Evolutionary conservation across 1,140 invertebrate species (phyloP).

Genomic region (Agrypnia vestita): DNA sequence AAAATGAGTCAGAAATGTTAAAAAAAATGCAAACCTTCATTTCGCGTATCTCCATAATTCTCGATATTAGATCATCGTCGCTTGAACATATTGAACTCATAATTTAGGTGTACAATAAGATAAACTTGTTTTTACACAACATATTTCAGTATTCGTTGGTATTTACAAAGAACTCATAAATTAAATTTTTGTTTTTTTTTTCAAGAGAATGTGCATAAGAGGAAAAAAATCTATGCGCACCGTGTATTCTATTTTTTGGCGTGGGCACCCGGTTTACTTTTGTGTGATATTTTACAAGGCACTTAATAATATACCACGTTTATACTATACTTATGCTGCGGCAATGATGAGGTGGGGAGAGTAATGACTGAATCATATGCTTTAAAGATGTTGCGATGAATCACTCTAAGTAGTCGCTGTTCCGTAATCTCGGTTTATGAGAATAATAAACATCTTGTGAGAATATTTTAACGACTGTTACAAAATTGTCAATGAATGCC

Average conservation of each 20-base stretch:
- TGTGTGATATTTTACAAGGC: constrained; percentile 25
- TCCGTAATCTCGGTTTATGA: constrained; percentile 10
- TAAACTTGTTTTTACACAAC: too few species aligned
- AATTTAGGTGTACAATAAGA: too few species aligned
- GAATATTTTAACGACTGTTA: constrained; percentile 4
- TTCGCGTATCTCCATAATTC: too few species aligned
- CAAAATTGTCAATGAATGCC: background rate
- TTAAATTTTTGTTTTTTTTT: too few species aligned
- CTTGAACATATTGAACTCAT: too few species aligned
- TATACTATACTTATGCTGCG: background rate
- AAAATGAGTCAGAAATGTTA: too few species aligned
- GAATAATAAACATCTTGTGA: background rate
- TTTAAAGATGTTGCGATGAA: background rate
- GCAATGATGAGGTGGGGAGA: background rate
- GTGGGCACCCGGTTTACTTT: constrained; percentile 7
- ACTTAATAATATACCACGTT: constrained; percentile 29
- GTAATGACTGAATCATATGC: constrained; percentile 14
- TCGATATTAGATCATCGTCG: too few species aligned
- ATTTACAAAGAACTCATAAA: too few species aligned
- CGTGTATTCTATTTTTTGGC: background rate
- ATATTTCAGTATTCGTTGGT: too few species aligned
- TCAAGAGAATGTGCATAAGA: too few species aligned
- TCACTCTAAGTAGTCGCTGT: background rate
- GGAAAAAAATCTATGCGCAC: too few species aligned
- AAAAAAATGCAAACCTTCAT: too few species aligned